phyloP scores from a whole-genome alignment of 2,797 vertebrate genomes.

The Amphiprion clarkii region DNA sequence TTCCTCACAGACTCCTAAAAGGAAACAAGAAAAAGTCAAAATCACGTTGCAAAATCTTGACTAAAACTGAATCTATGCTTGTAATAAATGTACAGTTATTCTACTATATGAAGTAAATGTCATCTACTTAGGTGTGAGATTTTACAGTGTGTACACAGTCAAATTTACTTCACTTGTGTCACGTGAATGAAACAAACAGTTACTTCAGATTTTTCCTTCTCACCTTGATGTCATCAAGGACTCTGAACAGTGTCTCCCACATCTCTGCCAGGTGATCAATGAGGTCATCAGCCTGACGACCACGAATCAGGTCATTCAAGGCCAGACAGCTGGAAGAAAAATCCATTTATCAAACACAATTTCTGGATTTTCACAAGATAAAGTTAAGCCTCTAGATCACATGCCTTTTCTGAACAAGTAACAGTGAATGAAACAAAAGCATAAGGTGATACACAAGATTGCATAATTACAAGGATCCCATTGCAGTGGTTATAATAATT shows the following conservation, averaged over 20 bases:
- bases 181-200: not conserved
- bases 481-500: not conserved
- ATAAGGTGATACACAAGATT: not conserved
- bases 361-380: not conserved
- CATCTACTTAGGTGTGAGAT: no score
- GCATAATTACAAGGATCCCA: not conserved
- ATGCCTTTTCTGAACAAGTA: not conserved
- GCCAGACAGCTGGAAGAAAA: slow-evolving; percentile 91
- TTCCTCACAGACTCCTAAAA: slow-evolving; percentile 96
- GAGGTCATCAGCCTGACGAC: slow-evolving; percentile 93
- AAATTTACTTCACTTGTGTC: not conserved
- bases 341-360: not conserved
- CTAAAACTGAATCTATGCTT: not conserved
- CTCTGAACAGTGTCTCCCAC: slow-evolving; percentile 97
- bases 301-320: slow-evolving; percentile 94
- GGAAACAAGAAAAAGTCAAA: slow-evolving; percentile 10
- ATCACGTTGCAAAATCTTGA: not conserved
- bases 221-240: slow-evolving; percentile 99
- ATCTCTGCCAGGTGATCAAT: slow-evolving; percentile 94
- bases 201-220: slow-evolving; percentile 25
- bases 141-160: not conserved
- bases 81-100: not conserved
- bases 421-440: not conserved
- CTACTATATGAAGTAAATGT: not conserved
- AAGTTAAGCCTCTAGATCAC: not conserved